Base-by-base conservation (phyloP, 1,140 invertebrate genomes). In the Bombus waltoni region DNA sequence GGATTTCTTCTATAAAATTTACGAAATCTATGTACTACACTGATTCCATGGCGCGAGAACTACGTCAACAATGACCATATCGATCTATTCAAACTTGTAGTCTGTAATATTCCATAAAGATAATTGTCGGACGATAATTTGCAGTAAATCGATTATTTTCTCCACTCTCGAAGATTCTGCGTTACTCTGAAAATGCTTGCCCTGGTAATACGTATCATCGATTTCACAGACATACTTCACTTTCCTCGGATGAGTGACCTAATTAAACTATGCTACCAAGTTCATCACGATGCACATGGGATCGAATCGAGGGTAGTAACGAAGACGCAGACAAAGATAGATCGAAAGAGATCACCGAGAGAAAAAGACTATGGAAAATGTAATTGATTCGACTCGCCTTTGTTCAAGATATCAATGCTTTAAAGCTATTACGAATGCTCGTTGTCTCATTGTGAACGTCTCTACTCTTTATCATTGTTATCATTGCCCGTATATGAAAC, bases 181-280 rank as follows among this genome's bases (percentile, higher is more conserved):
- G 25, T 57, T 68, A 25, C 40, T 62, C 53, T 53, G n/a, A 80
- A 80, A 73, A 85, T 73, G 57, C 80, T 85, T 80, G 68, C 22
- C 57, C 68, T 53, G 57, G 70, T 80, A 85, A 80, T 85, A 47
- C 1, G 6, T 18, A 85, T 85, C 83, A 53, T 73, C 57, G 57
- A 53, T 80, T 85, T 44, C 70, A 53, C 53, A 65, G 42, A 57
- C 68, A 40, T 32, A 53, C 76, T 44, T 85, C 44, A 73, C 53
- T 72, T 73, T 80, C 53, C 83, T 85, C 42, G 72, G 76, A 85
- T 42, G 53, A 80, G 57, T 70, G 77, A 80, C 77, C 77, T 80
- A 85, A 85, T 85, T 85, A 80, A 53, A 80, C 44, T 47, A 42
- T n/a, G 66, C 40, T 28, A 40, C 32, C n/a, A 79, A 80, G 47